Evolutionary conservation across 1,140 invertebrate genomes (phyloP).

Genomic region (Drosophila sturtevanti): DNA sequence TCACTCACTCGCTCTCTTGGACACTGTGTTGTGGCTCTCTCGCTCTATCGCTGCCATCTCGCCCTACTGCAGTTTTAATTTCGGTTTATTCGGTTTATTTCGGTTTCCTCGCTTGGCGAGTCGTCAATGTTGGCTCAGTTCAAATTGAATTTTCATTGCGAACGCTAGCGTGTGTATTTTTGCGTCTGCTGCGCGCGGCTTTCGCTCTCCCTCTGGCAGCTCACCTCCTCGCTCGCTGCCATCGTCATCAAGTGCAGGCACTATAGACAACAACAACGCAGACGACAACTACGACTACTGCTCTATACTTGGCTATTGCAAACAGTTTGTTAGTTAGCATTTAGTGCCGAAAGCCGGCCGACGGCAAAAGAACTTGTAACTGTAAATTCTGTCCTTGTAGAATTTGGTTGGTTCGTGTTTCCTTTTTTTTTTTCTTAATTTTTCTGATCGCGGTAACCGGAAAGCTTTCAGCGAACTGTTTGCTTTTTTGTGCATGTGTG

Average conservation of each 20-base stretch:
- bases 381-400: background rate
- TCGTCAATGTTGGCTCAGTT: conserved; percentile 73
- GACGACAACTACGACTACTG: background rate
- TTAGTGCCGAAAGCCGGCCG: conserved; percentile 43
- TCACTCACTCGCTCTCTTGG: conserved; percentile 3
- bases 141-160: conserved; percentile 82
- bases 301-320: background rate
- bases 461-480: conserved; percentile 17
- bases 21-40: background rate
- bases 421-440: background rate
- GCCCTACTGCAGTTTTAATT: conserved; percentile 29
- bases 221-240: conserved; percentile 15
- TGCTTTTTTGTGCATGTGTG: conserved; percentile 33
- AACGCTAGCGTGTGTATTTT: conserved; percentile 54
- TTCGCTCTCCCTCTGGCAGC: conserved; percentile 23
- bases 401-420: background rate
- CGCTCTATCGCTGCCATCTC: conserved; percentile 20
- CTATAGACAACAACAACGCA: background rate
- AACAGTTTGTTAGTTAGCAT: conserved; percentile 17
- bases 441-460: background rate
- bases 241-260: background rate
- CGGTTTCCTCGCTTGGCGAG: conserved; percentile 69
- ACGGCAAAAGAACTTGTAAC: conserved; percentile 37
- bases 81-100: conserved; percentile 21
- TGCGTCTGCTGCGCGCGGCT: conserved; percentile 40